Conservation (phyloP, 2,888 invertebrate species). For the Cephus sareptanus region DNA sequence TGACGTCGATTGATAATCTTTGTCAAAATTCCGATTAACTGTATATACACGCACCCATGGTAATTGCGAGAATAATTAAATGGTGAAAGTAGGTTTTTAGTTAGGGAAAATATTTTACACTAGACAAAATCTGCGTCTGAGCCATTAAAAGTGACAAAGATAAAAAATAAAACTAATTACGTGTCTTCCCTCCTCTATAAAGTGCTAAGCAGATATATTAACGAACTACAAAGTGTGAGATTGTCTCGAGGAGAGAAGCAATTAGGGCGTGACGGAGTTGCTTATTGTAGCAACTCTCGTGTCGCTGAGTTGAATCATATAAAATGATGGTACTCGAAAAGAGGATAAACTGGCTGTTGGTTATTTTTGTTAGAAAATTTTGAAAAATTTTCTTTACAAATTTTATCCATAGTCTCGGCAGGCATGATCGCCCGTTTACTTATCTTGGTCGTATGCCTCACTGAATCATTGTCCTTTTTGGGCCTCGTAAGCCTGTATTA, state of each 20-base stretch:
- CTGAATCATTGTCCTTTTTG: not conserved
- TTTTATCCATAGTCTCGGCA: not conserved
- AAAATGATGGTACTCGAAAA: not conserved
- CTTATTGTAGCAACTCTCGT: conserved; percentile 7
- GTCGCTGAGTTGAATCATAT: not conserved
- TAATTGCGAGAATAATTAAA: conserved; percentile 30
- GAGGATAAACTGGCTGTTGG: not conserved
- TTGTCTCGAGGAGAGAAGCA: conserved; percentile 27
- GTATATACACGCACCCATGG: no score
- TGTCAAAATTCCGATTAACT: no score
- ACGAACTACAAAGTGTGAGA: conserved; percentile 21
- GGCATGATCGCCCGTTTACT: not conserved
- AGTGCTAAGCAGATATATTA: not conserved
- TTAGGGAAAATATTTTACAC: conserved; percentile 34
- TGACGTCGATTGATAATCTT: no score
- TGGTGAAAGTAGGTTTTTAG: conserved; percentile 57
- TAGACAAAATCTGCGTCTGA: not conserved
- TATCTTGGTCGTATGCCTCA: not conserved
- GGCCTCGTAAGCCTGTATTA: not conserved
- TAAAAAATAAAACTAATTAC: not conserved
- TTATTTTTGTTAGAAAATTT: not conserved
- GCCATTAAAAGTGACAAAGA: not conserved
- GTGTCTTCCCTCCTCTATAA: not conserved
- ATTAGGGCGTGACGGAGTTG: conserved; percentile 54
- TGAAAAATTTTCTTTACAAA: not conserved